phyloP scores from a whole-genome alignment of 1,140 invertebrate species.

The Heliconius eleuchia region DNA sequence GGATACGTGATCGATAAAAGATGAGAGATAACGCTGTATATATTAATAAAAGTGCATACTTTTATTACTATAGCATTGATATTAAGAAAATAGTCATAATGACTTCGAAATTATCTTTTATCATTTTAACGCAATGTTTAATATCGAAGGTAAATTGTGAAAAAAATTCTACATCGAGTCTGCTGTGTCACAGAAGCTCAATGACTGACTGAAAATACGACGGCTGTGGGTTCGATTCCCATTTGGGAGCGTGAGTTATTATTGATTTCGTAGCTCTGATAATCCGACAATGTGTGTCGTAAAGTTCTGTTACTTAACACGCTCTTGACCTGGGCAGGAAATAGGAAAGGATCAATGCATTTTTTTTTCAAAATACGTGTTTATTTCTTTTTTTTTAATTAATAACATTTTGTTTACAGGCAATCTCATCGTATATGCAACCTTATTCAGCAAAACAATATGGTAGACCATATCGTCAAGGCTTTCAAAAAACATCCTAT shows the following conservation, averaged over 20 bases:
- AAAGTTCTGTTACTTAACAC: no score
- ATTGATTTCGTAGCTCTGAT: background rate
- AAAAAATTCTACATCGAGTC: background rate
- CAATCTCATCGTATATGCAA: slow-evolving; percentile 21
- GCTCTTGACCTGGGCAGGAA: no score
- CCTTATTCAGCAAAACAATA: slow-evolving; percentile 19
- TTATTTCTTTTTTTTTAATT: background rate
- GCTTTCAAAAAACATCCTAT: slow-evolving; percentile 11
- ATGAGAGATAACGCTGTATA: slow-evolving; percentile 18
- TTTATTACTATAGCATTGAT: background rate
- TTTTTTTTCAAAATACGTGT: no score
- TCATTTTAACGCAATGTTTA: slow-evolving; percentile 26
- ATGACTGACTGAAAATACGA: background rate
- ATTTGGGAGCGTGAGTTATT: background rate
- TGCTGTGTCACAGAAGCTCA: no score
- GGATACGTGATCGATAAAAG: slow-evolving; percentile 19
- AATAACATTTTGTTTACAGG: slow-evolving; percentile 27
- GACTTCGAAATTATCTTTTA: slow-evolving; percentile 26
- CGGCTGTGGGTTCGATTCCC: background rate
- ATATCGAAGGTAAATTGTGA: slow-evolving; percentile 29
- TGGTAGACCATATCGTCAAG: slow-evolving; percentile 26
- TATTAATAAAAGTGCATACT: background rate
- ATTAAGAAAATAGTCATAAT: slow-evolving; percentile 26
- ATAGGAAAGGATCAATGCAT: no score
- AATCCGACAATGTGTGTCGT: background rate